Evolutionary conservation across 2,888 invertebrate species (phyloP).

Genomic region (Melinaea menophilus): DNA sequence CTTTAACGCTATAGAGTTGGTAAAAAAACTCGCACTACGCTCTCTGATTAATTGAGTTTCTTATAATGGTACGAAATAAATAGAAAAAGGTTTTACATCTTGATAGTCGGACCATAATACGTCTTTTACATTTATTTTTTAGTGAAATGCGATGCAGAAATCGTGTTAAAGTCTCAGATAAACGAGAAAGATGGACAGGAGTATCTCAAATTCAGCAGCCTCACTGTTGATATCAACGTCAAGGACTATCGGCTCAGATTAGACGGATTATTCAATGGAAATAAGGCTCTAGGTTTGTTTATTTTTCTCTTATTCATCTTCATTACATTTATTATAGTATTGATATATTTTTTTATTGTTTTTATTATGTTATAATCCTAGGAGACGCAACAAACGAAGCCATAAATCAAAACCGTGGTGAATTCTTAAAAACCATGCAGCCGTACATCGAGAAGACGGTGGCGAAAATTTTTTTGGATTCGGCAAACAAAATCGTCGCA

Average conservation of each 20-base stretch:
- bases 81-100: too few relatives aligned
- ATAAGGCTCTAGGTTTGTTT: conserved; percentile 72
- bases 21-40: too few relatives aligned
- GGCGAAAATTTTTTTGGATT: conserved; percentile 66
- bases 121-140: conserved; percentile 34
- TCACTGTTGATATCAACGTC: conserved; percentile 72
- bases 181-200: conserved; percentile 60
- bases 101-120: too few relatives aligned
- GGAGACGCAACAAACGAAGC: conserved; percentile 77
- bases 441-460: conserved; percentile 78
- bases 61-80: too few relatives aligned
- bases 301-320: not conserved
- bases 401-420: conserved; percentile 79
- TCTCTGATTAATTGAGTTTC: too few relatives aligned
- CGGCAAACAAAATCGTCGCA: conserved; percentile 76
- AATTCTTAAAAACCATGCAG: conserved; percentile 74
- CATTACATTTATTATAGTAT: not conserved
- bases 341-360: not conserved
- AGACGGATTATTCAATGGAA: conserved; percentile 80
- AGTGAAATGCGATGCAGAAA: conserved; percentile 74
- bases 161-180: conserved; percentile 59
- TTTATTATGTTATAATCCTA: conserved; percentile 35
- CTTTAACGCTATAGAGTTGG: too few relatives aligned
- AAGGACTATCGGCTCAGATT: conserved; percentile 76
- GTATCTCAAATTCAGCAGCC: conserved; percentile 68